Evolutionary conservation across 30 jellyfish, hydroid and myxozoan species (phyloP).

Genomic region (Turritopsis dohrnii): DNA sequence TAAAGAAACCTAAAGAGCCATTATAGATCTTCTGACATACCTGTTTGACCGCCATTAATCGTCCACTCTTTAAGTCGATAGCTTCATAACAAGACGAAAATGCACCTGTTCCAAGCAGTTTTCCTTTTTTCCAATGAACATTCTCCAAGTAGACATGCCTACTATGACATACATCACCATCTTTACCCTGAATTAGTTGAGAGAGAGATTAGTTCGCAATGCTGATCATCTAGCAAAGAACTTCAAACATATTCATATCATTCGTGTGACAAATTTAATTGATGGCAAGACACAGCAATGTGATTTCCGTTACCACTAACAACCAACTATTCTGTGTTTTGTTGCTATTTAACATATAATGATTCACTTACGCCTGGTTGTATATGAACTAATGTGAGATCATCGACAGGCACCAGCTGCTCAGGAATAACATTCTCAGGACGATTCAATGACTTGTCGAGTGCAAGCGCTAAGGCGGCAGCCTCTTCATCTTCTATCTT

Average conservation of each 20-base stretch:
- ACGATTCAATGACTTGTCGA: constrained; percentile 56
- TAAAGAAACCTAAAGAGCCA: too few relatives aligned
- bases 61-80: constrained; percentile 80
- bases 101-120: constrained; percentile 93
- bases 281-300: too few relatives aligned
- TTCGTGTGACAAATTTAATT: too few relatives aligned
- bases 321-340: too few relatives aligned
- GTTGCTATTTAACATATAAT: too few relatives aligned
- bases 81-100: constrained; percentile 93
- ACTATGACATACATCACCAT: constrained; percentile 27
- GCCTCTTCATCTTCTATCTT: constrained; percentile 87
- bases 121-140: constrained; percentile 91
- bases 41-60: constrained; percentile 97
- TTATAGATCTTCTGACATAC: too few relatives aligned
- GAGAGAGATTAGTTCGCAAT: too few relatives aligned
- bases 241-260: too few relatives aligned
- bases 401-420: constrained; percentile 61
- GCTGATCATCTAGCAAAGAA: too few relatives aligned
- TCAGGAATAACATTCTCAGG: constrained; percentile 76
- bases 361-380: constrained; percentile 71
- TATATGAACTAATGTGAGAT: constrained; percentile 56
- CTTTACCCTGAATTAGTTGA: background rate
- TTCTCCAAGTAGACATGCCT: constrained; percentile 73
- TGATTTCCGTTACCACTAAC: too few relatives aligned
- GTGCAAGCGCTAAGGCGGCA: constrained; percentile 86